Evolutionary conservation across 2,113 vertebrate genomes (phyloP).

Genomic region (Thermophis baileyi): DNA sequence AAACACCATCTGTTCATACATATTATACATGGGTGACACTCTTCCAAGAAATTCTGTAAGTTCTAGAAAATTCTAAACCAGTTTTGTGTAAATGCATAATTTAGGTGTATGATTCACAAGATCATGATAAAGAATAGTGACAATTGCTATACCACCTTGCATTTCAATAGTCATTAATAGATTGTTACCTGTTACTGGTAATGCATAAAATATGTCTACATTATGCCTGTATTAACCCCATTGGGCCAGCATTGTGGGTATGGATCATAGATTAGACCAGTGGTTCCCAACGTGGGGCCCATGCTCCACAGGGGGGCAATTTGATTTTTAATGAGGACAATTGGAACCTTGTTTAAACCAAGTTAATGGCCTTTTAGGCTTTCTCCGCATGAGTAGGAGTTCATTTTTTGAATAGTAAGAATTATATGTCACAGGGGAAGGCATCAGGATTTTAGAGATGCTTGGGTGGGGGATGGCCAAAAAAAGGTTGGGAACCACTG

Average conservation of each 20-base stretch:
- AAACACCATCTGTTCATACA: background rate
- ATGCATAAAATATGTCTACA: background rate
- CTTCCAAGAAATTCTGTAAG: background rate
- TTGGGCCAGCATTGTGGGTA: background rate
- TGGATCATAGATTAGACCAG: background rate
- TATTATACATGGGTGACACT: background rate
- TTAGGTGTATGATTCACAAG: background rate
- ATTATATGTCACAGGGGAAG: no score
- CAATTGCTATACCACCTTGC: background rate
- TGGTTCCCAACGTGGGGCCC: no score
- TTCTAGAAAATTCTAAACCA: background rate
- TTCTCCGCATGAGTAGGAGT: no score
- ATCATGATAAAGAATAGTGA: background rate
- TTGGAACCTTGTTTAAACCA: no score
- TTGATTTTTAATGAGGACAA: no score
- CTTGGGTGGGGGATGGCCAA: no score
- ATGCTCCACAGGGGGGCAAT: no score
- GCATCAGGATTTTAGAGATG: no score
- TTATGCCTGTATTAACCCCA: background rate
- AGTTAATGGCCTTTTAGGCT: no score
- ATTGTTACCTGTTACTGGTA: background rate
- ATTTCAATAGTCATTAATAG: background rate
- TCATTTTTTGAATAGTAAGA: no score
- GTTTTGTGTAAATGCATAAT: background rate
- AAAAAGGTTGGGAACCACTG: no score